Conservation (phyloP, 2,888 invertebrate species). For the Dendrolimus houi region DNA sequence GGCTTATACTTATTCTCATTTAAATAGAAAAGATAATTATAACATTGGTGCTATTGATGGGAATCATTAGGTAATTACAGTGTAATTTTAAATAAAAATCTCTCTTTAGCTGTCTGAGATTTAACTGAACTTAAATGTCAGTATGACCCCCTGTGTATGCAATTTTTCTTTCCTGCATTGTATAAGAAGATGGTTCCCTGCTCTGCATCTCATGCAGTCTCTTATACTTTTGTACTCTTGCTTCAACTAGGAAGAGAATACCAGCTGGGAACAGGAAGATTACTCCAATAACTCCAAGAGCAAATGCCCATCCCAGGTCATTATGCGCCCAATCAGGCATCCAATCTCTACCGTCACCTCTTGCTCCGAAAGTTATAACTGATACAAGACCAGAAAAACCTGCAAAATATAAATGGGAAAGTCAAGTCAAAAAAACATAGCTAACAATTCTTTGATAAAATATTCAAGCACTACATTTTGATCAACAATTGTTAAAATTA, state of each 20-base stretch:
- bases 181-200: slow-evolving; percentile 79
- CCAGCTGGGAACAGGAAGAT: slow-evolving; percentile 85
- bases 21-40: too few species aligned
- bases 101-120: too few species aligned
- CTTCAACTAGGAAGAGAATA: slow-evolving; percentile 88
- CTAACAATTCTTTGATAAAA: too few species aligned
- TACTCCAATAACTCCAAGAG: slow-evolving; percentile 88
- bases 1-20: too few species aligned
- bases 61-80: too few species aligned
- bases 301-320: slow-evolving; percentile 95
- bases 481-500: background rate
- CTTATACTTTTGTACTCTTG: slow-evolving; percentile 85
- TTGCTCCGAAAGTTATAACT: slow-evolving; percentile 90
- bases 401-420: slow-evolving; percentile 29
- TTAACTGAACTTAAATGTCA: slow-evolving; percentile 76
- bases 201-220: slow-evolving; percentile 82
- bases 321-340: slow-evolving; percentile 98
- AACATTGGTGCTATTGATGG: too few species aligned
- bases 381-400: slow-evolving; percentile 89
- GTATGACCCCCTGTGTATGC: slow-evolving; percentile 78
- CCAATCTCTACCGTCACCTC: slow-evolving; percentile 94
- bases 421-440: too few species aligned
- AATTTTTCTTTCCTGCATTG: slow-evolving; percentile 80
- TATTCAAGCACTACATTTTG: background rate
- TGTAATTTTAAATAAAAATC: too few species aligned